Evolutionary conservation across 1,140 invertebrate genomes (phyloP).

Genomic region (silkworm (Bombyx mori)): DNA sequence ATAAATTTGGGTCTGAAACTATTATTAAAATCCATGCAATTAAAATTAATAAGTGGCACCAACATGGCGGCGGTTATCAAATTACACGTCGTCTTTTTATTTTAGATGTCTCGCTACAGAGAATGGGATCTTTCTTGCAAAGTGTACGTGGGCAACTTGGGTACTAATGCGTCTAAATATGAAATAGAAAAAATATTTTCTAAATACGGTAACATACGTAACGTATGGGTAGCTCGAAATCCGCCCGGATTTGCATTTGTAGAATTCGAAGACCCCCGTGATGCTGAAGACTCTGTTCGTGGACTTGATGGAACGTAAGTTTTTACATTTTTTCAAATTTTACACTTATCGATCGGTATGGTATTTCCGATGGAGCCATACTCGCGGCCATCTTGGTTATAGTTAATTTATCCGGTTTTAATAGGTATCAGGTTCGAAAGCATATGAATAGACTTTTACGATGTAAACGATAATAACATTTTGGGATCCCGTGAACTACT

Average conservation of each 20-base stretch:
- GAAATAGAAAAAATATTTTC: slow-evolving; percentile 93
- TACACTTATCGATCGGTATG: slow-evolving; percentile 2
- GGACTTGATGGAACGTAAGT: slow-evolving; percentile 94
- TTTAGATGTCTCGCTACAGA: slow-evolving; percentile 77
- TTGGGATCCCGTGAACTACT: too few relatives aligned
- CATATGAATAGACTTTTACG: too few relatives aligned
- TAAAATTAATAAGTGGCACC: slow-evolving; percentile 3
- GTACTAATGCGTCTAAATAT: slow-evolving; percentile 91
- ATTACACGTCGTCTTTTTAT: slow-evolving; percentile 21
- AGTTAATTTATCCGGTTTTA: slow-evolving; percentile 9
- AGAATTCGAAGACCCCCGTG: slow-evolving; percentile 97
- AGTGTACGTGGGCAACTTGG: slow-evolving; percentile 98
- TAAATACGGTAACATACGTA: slow-evolving; percentile 94
- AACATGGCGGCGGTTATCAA: slow-evolving; percentile 17
- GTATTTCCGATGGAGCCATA: neutral
- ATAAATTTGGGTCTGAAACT: slow-evolving; percentile 4
- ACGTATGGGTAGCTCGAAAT: slow-evolving; percentile 97
- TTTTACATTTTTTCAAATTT: slow-evolving; percentile 4
- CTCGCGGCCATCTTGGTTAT: slow-evolving; percentile 27
- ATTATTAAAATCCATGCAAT: slow-evolving; percentile 10
- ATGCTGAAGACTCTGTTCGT: slow-evolving; percentile 97
- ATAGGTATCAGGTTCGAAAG: neutral
- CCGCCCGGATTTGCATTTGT: slow-evolving; percentile 97
- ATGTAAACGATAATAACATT: too few relatives aligned
- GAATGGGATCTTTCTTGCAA: slow-evolving; percentile 97